phyloP scores from a whole-genome alignment of 2,797 vertebrate species.

The Microctenopoma lineatum region DNA sequence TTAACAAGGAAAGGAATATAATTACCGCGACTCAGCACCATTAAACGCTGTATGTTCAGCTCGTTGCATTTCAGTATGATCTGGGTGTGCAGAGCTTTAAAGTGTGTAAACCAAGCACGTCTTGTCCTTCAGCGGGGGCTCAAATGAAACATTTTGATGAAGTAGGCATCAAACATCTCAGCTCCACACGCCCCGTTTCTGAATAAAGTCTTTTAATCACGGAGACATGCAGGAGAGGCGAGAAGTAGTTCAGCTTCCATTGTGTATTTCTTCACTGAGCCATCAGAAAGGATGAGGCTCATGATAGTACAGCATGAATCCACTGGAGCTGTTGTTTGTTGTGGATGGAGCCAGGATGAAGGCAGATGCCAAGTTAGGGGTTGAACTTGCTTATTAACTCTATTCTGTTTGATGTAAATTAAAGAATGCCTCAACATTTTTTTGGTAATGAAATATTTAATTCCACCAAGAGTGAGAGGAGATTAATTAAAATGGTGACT shows the following conservation, averaged over 20 bases:
- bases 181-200: conserved; percentile 40
- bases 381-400: conserved; percentile 55
- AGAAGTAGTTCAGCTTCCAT: conserved; percentile 43
- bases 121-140: conserved; percentile 33
- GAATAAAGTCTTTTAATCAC: conserved; percentile 57
- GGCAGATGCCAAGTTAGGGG: conserved; percentile 57
- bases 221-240: conserved; percentile 26
- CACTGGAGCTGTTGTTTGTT: conserved; percentile 56
- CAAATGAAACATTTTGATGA: conserved; percentile 46
- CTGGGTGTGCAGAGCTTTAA: conserved; percentile 44
- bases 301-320: conserved; percentile 30
- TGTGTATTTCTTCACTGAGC: conserved; percentile 33
- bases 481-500: conserved; percentile 74
- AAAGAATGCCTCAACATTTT: conserved; percentile 74
- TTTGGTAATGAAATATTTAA: conserved; percentile 82
- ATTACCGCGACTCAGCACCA: conserved; percentile 1
- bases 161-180: conserved; percentile 53
- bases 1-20: conserved; percentile 15
- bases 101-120: conserved; percentile 51
- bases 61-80: conserved; percentile 8
- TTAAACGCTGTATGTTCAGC: conserved; percentile 9
- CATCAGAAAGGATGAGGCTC: conserved; percentile 38
- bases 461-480: conserved; percentile 61
- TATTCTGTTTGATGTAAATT: conserved; percentile 82
- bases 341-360: conserved; percentile 50